Conservation (phyloP, 2,113 vertebrate species). For the Sinocyclocheilus anshuiensis region DNA sequence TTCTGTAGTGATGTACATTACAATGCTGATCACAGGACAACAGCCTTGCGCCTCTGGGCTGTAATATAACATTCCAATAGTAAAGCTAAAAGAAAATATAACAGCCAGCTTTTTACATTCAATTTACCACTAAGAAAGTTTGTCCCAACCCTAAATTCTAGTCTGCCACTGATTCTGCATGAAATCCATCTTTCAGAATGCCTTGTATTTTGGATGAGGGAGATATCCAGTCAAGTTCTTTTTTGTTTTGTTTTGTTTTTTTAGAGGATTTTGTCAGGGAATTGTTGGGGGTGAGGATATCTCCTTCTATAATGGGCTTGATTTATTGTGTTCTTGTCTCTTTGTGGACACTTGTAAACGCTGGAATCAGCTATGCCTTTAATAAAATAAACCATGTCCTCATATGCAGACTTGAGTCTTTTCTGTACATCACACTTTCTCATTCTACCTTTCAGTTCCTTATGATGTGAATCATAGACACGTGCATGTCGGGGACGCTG, state of each 20-base stretch:
- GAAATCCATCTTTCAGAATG: constrained; percentile 76
- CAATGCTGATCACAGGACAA: constrained; percentile 40
- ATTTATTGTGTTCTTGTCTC: constrained; percentile 83
- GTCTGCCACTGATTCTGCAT: constrained; percentile 72
- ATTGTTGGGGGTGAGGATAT: constrained; percentile 56
- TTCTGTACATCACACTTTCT: background rate
- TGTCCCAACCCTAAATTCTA: constrained; percentile 62
- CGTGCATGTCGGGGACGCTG: background rate
- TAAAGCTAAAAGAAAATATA: constrained; percentile 36
- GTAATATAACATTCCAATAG: constrained; percentile 77
- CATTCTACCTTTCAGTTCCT: background rate
- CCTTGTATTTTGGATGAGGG: constrained; percentile 59
- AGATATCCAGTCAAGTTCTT: constrained; percentile 47
- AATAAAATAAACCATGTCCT: constrained; percentile 88
- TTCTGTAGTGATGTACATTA: constrained; percentile 36
- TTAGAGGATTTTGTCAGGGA: constrained; percentile 41
- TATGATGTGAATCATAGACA: background rate
- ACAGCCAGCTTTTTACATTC: constrained; percentile 50
- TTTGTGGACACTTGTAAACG: constrained; percentile 84
- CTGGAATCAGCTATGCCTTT: constrained; percentile 92
- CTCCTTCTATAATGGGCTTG: constrained; percentile 76
- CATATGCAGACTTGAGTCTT: constrained; percentile 42
- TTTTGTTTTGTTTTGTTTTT: background rate
- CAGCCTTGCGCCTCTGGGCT: constrained; percentile 63
- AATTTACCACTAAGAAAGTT: constrained; percentile 59